phyloP scores from a whole-genome alignment of 2,797 vertebrate genomes.

The Rhynchonycteris naso region DNA sequence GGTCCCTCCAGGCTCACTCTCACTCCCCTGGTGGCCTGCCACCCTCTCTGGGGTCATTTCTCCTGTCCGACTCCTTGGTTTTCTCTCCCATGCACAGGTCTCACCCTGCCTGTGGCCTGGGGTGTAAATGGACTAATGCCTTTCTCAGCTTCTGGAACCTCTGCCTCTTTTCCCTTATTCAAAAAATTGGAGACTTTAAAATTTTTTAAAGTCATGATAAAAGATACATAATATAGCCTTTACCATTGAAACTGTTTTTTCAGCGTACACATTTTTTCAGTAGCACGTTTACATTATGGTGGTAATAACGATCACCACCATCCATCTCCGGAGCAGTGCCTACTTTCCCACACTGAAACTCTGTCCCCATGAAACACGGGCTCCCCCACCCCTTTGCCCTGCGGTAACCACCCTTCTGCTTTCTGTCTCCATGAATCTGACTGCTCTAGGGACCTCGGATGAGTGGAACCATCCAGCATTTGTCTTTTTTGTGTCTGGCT shows the following conservation, averaged over 20 bases:
- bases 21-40: not conserved
- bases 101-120: not conserved
- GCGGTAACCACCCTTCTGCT: not conserved
- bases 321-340: not conserved
- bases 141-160: not conserved
- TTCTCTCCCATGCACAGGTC: not conserved
- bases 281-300: not conserved
- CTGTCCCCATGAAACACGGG: not conserved
- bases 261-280: not conserved
- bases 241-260: no score
- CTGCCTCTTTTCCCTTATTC: no score
- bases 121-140: not conserved
- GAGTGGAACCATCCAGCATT: not conserved
- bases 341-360: not conserved
- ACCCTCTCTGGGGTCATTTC: not conserved
- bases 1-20: not conserved
- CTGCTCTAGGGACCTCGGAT: not conserved
- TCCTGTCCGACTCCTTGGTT: not conserved
- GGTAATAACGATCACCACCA: no score
- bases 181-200: not conserved
- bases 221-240: not conserved
- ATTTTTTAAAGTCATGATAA: not conserved
- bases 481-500: not conserved
- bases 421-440: not conserved
- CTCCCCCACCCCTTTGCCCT: accelerated